phyloP scores from a whole-genome alignment of 2,888 invertebrate species.

The Abrostola triplasia region DNA sequence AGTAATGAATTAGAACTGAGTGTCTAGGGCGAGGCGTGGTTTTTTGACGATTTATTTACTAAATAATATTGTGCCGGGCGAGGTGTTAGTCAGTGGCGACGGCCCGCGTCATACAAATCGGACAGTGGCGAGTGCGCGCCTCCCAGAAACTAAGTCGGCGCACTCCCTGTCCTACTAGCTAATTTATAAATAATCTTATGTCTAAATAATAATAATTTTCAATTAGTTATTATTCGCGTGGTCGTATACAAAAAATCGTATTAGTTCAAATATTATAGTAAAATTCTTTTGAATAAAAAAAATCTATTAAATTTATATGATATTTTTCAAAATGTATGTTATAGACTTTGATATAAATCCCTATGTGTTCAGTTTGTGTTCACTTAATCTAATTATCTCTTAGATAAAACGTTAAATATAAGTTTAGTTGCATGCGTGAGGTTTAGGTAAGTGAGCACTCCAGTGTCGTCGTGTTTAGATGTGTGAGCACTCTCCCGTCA shows the following conservation, averaged over 20 bases:
- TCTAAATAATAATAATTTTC: conserved; percentile 64
- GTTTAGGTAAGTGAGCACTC: conserved; percentile 36
- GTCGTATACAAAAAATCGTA: conserved; percentile 72
- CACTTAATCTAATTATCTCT: conserved; percentile 72
- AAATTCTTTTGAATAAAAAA: conserved; percentile 75
- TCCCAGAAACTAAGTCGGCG: conserved; percentile 28
- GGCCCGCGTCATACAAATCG: conserved; percentile 19
- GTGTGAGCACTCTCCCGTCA: conserved; percentile 57
- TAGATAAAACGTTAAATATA: conserved; percentile 59
- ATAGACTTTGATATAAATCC: conserved; percentile 59
- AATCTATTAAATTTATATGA: conserved; percentile 62
- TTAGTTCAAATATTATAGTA: conserved; percentile 83
- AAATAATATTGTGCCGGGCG: conserved; percentile 32
- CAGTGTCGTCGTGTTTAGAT: conserved; percentile 37
- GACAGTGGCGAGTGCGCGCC: conserved; percentile 34
- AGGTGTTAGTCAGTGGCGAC: conserved; percentile 15
- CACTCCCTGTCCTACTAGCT: conserved; percentile 59
- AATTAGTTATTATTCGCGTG: conserved; percentile 69
- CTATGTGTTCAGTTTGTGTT: conserved; percentile 85
- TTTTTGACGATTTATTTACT: conserved; percentile 47
- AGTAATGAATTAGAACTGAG: conserved; percentile 46
- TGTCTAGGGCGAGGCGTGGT: conserved; percentile 31
- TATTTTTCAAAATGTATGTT: conserved; percentile 56
- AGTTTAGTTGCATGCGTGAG: conserved; percentile 59
- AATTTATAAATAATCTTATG: conserved; percentile 75